phyloP scores from a whole-genome alignment of 1,140 invertebrate species.

The Drosophila funebris region DNA sequence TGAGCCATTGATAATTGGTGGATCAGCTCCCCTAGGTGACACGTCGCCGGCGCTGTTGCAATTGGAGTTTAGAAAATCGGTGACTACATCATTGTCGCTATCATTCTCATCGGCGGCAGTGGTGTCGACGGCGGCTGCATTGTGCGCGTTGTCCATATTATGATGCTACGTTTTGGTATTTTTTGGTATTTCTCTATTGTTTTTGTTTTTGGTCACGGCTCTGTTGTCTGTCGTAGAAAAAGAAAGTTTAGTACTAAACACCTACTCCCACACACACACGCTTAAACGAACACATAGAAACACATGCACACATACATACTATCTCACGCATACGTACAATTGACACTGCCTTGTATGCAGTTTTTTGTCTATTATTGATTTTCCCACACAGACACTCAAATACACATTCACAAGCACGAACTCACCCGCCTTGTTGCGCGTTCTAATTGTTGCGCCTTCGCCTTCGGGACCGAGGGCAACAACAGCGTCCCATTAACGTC shows the following conservation, averaged over 20 bases:
- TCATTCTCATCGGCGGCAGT: conserved; percentile 54
- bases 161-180: conserved; percentile 31
- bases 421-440: conserved; percentile 56
- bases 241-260: conserved; percentile 76
- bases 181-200: conserved; percentile 39
- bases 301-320: conserved; percentile 17
- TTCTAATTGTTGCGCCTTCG: conserved; percentile 75
- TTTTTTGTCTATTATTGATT: conserved; percentile 74
- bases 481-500: conserved; percentile 47
- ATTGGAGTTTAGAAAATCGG: conserved; percentile 81
- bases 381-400: conserved; percentile 45
- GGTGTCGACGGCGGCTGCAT: conserved; percentile 25
- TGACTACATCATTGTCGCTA: conserved; percentile 82
- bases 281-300: conserved; percentile 18
- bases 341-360: conserved; percentile 24
- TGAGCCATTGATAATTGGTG: conserved; percentile 33
- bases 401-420: conserved; percentile 1
- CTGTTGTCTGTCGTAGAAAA: conserved; percentile 63
- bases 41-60: conserved; percentile 37
- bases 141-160: conserved; percentile 61
- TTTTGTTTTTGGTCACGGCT: conserved; percentile 1
- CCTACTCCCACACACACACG: conserved; percentile 34
- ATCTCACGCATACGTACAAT: conserved; percentile 10
- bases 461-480: conserved; percentile 43
- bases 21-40: conserved; percentile 16